Evolutionary conservation across 2,113 vertebrate species (phyloP).

Genomic region (Sinocyclocheilus maitianheensis): DNA sequence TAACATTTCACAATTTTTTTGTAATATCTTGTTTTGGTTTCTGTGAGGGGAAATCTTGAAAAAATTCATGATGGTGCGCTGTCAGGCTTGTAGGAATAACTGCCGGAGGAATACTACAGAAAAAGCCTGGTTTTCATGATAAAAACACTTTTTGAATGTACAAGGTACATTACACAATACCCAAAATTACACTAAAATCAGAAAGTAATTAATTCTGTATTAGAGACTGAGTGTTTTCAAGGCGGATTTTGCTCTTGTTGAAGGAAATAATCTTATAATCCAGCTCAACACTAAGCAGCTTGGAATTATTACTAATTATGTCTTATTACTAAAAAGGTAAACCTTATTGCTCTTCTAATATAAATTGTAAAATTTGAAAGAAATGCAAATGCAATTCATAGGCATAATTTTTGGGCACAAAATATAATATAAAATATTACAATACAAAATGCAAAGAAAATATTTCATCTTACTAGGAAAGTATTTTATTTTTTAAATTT

Average conservation of each 20-base stretch:
- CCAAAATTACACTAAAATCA: not conserved
- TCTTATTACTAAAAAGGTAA: not conserved
- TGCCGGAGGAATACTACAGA: not conserved
- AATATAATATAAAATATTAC: too few relatives aligned
- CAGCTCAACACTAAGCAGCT: not conserved
- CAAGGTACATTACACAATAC: not conserved
- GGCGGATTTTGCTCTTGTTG: not conserved
- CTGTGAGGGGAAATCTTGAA: not conserved
- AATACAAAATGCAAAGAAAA: too few relatives aligned
- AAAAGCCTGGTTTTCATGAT: not conserved
- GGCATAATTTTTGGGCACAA: not conserved
- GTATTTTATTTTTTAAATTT: too few relatives aligned
- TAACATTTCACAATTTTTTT: conserved; percentile 28
- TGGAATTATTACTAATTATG: conserved; percentile 6
- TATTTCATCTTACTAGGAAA: too few relatives aligned
- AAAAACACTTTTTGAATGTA: not conserved
- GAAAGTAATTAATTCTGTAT: conserved; percentile 14
- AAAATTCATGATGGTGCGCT: not conserved
- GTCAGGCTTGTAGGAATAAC: conserved; percentile 4
- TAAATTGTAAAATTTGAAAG: not conserved
- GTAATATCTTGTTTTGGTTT: conserved; percentile 35
- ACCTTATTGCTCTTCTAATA: not conserved
- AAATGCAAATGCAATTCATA: not conserved
- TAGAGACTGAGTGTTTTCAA: conserved; percentile 6
- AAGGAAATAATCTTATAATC: conserved; percentile 18